These are phyloP conservation scores for Indicator maculatus DNA, from an alignment of 2,113 vertebrate species.

Conservation along the genomic window DNA sequence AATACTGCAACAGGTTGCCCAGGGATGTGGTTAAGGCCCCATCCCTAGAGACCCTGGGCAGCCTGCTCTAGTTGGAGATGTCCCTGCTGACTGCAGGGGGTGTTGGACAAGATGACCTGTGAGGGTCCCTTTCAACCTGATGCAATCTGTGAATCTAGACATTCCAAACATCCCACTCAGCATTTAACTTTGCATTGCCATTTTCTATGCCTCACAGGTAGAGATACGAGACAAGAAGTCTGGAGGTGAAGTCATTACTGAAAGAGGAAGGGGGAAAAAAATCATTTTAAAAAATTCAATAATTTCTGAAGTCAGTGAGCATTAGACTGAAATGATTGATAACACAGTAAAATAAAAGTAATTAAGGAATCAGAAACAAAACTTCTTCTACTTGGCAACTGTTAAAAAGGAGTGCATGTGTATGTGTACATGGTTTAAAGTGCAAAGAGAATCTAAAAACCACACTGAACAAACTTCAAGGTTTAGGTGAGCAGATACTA, in stretches of 20 bases:
- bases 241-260: not conserved
- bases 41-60: no score
- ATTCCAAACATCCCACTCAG: not conserved
- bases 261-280: not conserved
- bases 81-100: no score
- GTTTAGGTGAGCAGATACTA: not conserved
- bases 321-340: not conserved
- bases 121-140: no score
- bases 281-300: not conserved
- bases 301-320: not conserved
- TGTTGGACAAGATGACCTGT: no score
- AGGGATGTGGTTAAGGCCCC: no score
- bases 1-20: no score
- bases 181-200: not conserved
- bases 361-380: not conserved
- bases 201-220: not conserved
- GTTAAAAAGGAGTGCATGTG: not conserved
- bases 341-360: not conserved
- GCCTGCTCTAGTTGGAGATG: no score
- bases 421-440: not conserved
- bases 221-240: not conserved
- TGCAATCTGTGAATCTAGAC: not conserved
- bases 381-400: not conserved
- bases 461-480: not conserved
- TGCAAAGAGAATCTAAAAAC: not conserved